A percentile compares a stretch with the other conserved stretches of the same genome.
Evolutionary conservation across 2,113 vertebrate genomes (phyloP).

Genomic region (Danionella cerebrum): DNA sequence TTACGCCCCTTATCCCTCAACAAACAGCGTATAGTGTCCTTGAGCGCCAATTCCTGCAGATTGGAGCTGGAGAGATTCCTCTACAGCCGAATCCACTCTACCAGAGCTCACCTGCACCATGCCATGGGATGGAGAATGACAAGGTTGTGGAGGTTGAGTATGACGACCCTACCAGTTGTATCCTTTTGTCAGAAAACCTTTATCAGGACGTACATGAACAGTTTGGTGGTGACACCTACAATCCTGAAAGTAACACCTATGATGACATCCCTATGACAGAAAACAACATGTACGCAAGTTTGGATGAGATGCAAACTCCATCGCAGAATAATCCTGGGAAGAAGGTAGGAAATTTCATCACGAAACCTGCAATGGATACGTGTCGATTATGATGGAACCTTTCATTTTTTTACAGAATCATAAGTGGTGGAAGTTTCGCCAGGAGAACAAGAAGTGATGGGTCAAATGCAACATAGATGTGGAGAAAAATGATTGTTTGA

Average conservation of each 20-base stretch:
- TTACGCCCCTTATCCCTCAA: not conserved
- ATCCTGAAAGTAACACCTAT: slow-evolving; percentile 1
- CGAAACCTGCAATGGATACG: not conserved
- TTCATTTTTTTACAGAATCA: slow-evolving; percentile 4
- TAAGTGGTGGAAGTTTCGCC: slow-evolving; percentile 28
- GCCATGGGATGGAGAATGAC: not conserved
- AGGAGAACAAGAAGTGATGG: slow-evolving; percentile 9
- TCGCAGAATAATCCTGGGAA: not conserved
- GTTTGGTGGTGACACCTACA: not conserved
- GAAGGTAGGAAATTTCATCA: not conserved
- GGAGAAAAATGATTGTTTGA: not conserved
- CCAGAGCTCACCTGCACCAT: not conserved
- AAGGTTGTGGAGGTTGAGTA: not conserved
- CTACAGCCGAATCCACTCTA: slow-evolving; percentile 18
- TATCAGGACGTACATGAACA: slow-evolving; percentile 46
- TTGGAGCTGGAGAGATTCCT: not conserved
- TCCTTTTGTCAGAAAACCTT: slow-evolving; percentile 26
- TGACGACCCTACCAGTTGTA: not conserved
- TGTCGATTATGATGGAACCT: not conserved
- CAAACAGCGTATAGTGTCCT: not conserved
- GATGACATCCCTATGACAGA: slow-evolving; percentile 10
- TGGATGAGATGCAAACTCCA: slow-evolving; percentile 1
- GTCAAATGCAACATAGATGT: not conserved
- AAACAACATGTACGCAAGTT: slow-evolving; percentile 15
- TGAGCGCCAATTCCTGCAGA: not conserved